A percentile compares a stretch with the other conserved stretches of the same genome.
Evolutionary conservation across 2,888 invertebrate genomes (phyloP).

Genomic region (Oeneis ivallda): DNA sequence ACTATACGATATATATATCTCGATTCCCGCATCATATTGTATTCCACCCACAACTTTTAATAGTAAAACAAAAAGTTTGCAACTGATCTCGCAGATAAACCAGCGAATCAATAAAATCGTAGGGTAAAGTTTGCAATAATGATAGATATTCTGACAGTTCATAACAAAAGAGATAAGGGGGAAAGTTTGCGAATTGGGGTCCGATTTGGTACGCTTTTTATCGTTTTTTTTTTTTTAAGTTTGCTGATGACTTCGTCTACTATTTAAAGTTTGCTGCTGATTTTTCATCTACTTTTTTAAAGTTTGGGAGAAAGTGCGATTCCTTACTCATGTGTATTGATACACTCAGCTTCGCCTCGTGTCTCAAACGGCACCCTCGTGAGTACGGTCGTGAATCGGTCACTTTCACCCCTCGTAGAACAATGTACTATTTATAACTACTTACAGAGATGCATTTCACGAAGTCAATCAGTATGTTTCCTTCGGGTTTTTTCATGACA

Average conservation of each 20-base stretch:
- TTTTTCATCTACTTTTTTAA: no score
- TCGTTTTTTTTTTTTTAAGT: background rate
- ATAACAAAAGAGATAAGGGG: constrained; percentile 6
- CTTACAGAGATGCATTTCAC: constrained; percentile 84
- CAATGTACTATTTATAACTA: constrained; percentile 42
- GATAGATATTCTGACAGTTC: background rate
- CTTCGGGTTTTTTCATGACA: constrained; percentile 84
- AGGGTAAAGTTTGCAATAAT: background rate
- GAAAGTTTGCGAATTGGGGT: background rate
- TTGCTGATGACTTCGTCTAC: background rate
- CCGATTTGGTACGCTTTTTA: constrained; percentile 1
- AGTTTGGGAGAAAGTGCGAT: no score
- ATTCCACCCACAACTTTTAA: background rate
- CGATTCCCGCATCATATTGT: background rate
- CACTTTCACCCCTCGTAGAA: no score
- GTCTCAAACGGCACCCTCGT: no score
- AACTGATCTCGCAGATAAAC: constrained; percentile 2
- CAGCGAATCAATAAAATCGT: background rate
- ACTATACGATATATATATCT: no score
- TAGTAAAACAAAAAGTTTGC: background rate
- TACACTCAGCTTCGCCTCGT: no score
- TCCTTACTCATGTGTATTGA: no score
- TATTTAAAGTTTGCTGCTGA: no score
- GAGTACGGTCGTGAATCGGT: no score
- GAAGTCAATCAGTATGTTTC: constrained; percentile 86